phyloP scores from a whole-genome alignment of 2,888 invertebrate genomes.

The Acleris cristana region DNA sequence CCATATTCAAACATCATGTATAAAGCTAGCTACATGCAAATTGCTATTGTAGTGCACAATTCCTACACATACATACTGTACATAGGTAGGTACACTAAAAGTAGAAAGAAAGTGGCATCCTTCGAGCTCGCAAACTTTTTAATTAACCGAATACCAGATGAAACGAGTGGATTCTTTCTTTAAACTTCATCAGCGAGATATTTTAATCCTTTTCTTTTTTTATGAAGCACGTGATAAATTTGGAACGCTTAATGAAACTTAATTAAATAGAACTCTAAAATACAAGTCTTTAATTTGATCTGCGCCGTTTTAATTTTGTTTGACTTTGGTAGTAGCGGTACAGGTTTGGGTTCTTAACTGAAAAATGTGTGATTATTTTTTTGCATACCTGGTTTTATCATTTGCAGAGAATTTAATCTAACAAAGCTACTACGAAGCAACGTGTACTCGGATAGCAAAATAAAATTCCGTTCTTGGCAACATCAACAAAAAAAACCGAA shows the following conservation, averaged over 20 bases:
- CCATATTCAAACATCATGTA: no score
- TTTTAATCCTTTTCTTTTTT: conserved; percentile 33
- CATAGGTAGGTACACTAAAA: conserved; percentile 4
- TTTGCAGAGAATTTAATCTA: no score
- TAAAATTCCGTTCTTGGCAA: no score
- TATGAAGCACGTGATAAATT: conserved; percentile 31
- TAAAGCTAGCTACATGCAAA: no score
- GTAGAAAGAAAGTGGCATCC: conserved; percentile 29
- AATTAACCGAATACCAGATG: conserved; percentile 44
- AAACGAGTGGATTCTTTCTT: conserved; percentile 32
- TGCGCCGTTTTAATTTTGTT: neutral
- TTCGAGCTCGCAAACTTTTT: conserved; percentile 44
- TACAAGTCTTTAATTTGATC: neutral
- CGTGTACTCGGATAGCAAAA: no score
- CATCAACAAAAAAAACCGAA: no score
- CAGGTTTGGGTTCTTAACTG: neutral
- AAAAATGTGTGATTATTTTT: no score
- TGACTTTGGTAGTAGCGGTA: neutral
- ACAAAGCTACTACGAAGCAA: no score
- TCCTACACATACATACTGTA: neutral
- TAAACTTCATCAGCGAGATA: conserved; percentile 31
- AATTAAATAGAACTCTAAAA: neutral
- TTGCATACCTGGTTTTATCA: no score
- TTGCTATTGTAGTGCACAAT: no score
- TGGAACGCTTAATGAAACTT: conserved; percentile 22